phyloP scores from a whole-genome alignment of 1,140 invertebrate genomes.

The Branchinecta lynchi region DNA sequence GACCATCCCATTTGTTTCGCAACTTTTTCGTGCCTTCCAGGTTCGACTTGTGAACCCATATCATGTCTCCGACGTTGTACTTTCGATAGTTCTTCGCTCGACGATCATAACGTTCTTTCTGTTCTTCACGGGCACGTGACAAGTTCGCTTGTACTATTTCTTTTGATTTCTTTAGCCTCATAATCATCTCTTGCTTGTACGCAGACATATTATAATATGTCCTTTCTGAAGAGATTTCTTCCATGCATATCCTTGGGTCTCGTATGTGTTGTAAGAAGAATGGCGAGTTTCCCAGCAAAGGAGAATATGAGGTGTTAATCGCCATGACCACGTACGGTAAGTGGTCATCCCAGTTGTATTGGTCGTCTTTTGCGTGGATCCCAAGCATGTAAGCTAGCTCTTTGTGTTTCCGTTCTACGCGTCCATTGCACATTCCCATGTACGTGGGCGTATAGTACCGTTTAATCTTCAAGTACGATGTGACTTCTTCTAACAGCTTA shows the following conservation, averaged over 20 bases:
- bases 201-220: background rate
- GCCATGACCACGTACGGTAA: background rate
- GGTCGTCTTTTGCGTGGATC: background rate
- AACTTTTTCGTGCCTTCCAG: background rate
- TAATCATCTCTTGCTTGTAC: background rate
- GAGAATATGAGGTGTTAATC: background rate
- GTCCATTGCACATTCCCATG: background rate
- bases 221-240: background rate
- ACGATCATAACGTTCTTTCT: background rate
- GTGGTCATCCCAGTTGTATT: background rate
- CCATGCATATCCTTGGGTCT: background rate
- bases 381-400: background rate
- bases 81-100: background rate
- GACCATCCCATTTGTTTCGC: background rate
- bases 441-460: background rate
- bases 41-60: background rate
- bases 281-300: background rate
- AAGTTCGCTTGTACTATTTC: background rate
- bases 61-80: background rate
- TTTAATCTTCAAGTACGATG: background rate
- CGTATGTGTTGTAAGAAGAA: background rate
- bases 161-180: background rate
- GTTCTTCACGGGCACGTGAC: background rate
- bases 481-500: background rate
- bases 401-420: background rate